Evolutionary conservation across 2,888 invertebrate species (phyloP).

Genomic region (Cheilosia vernalis): DNA sequence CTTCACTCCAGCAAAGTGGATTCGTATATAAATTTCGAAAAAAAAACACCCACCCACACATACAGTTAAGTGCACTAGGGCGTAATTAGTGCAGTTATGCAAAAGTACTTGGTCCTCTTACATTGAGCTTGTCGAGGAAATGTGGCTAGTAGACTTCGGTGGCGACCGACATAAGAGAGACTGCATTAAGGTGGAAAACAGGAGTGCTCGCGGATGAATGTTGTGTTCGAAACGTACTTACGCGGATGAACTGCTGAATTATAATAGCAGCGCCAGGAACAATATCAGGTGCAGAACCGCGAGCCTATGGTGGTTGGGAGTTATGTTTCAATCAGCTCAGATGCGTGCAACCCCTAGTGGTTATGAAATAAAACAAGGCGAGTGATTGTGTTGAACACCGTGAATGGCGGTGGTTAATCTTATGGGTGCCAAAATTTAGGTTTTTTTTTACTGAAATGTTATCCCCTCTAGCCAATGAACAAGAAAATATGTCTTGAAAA

Average conservation of each 20-base stretch:
- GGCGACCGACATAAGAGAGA: conserved; percentile 40
- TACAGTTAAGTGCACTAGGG: conserved; percentile 64
- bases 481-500: no score
- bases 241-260: conserved; percentile 60
- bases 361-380: no score
- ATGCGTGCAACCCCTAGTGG: no score
- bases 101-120: conserved; percentile 23
- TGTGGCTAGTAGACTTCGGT: conserved; percentile 4
- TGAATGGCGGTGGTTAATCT: no score
- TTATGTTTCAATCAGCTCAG: no score
- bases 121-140: conserved; percentile 17
- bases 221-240: conserved; percentile 55
- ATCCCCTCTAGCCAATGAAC: no score
- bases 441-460: no score
- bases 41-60: conserved; percentile 1
- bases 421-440: no score
- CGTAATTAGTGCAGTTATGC: conserved; percentile 71
- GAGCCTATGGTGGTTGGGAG: no score
- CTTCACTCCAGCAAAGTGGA: conserved; percentile 40
- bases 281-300: conserved; percentile 30
- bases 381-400: no score
- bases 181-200: conserved; percentile 48
- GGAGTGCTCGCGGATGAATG: conserved; percentile 31
- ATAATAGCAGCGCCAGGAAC: conserved; percentile 46
- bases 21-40: conserved; percentile 67